Evolutionary conservation across 2,113 vertebrate species (phyloP).

Genomic region (Oplegnathus fasciatus): DNA sequence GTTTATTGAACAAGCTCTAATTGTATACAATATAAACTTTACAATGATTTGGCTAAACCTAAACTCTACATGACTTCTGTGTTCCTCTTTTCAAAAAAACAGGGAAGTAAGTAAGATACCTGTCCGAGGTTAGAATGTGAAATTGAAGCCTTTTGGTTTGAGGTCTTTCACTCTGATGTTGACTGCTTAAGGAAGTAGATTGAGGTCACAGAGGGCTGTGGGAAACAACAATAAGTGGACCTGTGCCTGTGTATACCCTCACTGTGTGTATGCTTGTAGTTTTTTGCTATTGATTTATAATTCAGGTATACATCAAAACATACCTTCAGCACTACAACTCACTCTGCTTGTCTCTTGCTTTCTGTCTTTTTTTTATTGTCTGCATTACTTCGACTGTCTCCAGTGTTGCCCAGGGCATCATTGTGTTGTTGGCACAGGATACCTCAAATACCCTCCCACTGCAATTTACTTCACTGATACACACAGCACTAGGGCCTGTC

Average conservation of each 20-base stretch:
- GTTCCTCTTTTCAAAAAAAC: slow-evolving; percentile 2
- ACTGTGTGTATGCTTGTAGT: neutral
- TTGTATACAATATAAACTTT: neutral
- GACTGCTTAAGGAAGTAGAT: slow-evolving; percentile 9
- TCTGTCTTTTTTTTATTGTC: neutral
- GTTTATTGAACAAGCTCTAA: neutral
- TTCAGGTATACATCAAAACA: neutral
- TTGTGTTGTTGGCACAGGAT: slow-evolving; percentile 13
- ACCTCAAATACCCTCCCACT: slow-evolving; percentile 16
- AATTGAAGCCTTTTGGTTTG: slow-evolving; percentile 20
- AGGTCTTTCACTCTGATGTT: slow-evolving; percentile 23
- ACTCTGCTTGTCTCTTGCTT: neutral
- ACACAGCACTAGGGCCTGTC: neutral
- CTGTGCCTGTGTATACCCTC: neutral
- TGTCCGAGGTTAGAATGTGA: slow-evolving; percentile 9
- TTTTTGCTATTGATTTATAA: neutral
- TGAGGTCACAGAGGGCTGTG: slow-evolving; percentile 34
- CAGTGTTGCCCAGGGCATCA: neutral
- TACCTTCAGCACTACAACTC: neutral
- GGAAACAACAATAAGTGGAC: neutral
- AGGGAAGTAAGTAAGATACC: too few species aligned
- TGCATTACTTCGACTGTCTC: neutral
- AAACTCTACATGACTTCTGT: neutral
- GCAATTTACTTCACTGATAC: neutral
- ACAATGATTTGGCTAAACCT: neutral